These are phyloP conservation scores for Riparia riparia DNA, from an alignment of 2,113 vertebrate genomes.

Conservation along the genomic window DNA sequence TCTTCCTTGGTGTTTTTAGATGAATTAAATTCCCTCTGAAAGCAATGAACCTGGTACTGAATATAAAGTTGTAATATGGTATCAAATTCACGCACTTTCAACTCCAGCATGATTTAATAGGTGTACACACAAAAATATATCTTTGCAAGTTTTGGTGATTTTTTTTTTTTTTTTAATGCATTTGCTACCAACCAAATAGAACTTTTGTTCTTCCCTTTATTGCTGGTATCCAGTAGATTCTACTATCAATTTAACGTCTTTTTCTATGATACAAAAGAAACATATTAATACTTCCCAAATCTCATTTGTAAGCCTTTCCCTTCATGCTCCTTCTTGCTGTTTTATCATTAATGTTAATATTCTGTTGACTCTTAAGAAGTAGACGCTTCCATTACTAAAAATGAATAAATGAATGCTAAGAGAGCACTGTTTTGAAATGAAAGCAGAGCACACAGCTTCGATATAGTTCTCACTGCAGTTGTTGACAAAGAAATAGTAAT, in stretches of 20 bases:
- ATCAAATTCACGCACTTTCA: background rate
- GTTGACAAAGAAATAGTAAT: background rate
- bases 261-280: constrained; percentile 26
- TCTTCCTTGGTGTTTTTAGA: background rate
- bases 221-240: background rate
- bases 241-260: background rate
- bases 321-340: constrained; percentile 27
- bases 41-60: background rate
- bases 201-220: background rate
- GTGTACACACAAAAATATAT: background rate
- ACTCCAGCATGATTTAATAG: background rate
- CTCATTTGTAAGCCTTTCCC: constrained; percentile 45
- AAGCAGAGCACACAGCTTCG: background rate
- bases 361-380: constrained; percentile 41
- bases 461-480: background rate
- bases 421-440: constrained; percentile 22
- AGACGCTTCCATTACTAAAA: constrained; percentile 50
- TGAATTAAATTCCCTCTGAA: background rate
- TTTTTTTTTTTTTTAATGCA: background rate
- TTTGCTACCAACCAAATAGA: background rate
- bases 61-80: background rate
- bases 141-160: background rate
- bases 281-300: constrained; percentile 15
- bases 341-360: constrained; percentile 67
- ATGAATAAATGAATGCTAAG: constrained; percentile 71